Base-by-base conservation (phyloP, 2,113 vertebrate genomes). In the Toxotes jaculatrix region DNA sequence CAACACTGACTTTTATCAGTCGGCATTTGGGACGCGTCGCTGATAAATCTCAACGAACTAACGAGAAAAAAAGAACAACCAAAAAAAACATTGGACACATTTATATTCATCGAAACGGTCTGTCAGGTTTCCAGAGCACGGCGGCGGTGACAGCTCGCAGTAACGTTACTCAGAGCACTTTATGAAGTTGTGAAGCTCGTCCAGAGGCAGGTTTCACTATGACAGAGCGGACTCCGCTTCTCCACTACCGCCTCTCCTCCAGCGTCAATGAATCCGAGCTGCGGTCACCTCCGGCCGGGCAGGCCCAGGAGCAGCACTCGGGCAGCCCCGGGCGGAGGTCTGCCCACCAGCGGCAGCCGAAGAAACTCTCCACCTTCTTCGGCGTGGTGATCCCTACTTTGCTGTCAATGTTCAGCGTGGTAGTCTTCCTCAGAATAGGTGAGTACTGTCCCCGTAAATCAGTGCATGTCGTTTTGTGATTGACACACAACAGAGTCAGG, bases 351-450 rank as follows among this genome's bases (percentile, higher is more conserved):
- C 38, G 42, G 4, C 91, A 93, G 55, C 88, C 93, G 9, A 90
- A 88, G 72, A 97, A 97, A 59, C 96, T 97, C 7, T 95, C 95
- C 89, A 95, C 96, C 11, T 97, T 97, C 92, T 93, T 97, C 92
- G 97, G 97, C 0, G 97, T 97, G 56, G 96, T 98, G 32, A 94
- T 98, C 53, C 97, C 97, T 49, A 97, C 97, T 16, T 74, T 98
- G 82, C 96, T 98, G 79, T 97, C 97, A 0, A 98, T 98, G 97
- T 97, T 98, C 95, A 97, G 97, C 89, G 97, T 98, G 82, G 97
- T 98, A 23, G 80, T 98, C 23, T 98, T 97, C 77, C 95, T 98
- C 69, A 82, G 97, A 27, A 95, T 98, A 57, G 97, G 97, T 97
- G 90, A 96, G 96, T 94, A 23, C 4, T 13, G 34, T 34, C 5